Evolutionary conservation across 2,888 invertebrate species (phyloP), one percentile per base, ranked within the genome.

Genomic region (Drosophila mimetica): DNA sequence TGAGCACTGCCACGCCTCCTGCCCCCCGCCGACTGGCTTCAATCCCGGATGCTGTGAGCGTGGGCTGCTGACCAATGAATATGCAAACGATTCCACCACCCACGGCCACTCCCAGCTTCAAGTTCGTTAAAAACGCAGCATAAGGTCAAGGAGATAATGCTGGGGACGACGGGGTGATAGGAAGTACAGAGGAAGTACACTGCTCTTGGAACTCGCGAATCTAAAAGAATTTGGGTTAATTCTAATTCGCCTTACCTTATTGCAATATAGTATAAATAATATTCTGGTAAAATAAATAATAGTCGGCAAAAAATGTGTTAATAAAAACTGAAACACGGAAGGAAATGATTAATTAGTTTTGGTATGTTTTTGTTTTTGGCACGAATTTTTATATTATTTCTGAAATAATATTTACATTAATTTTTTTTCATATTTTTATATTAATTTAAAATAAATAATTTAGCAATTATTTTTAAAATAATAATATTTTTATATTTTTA

Each of bases 51-150:
- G 34, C 36, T 13, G 42, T 11, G 20, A 28, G 53, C 53, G 28
- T 28, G 59, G 48, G 32, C 51, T 34, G 71, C 71, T 81, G 74
- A 77, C 85, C 85, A 69, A 85, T 85, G 82, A 82, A 82, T 82
- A 82, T 82, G 85, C 82, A 85, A 82, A 79, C 48, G 64, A 64
- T 60, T 41, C 30, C 22, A 11, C 41, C 28, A 28, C 42, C 42
- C 60, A 50, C 8, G 16, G 8, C 48, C 39, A 42, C 53, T n/a
- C 34, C 71, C 48, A 47, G 28, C 54, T 70, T 42, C 66, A 71
- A 76, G 76, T 82, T 75, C 74, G 74, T 74, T 79, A 75, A 71
- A 67, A 57, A 65, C 71, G 72, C 60, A 60, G 63, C 70, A 59
- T 55, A 76, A 80, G 80, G 84, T 83, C 78, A 77, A 76, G 71